Evolutionary conservation across 1,140 invertebrate genomes (phyloP).

Genomic region (Ridgeia piscesae): DNA sequence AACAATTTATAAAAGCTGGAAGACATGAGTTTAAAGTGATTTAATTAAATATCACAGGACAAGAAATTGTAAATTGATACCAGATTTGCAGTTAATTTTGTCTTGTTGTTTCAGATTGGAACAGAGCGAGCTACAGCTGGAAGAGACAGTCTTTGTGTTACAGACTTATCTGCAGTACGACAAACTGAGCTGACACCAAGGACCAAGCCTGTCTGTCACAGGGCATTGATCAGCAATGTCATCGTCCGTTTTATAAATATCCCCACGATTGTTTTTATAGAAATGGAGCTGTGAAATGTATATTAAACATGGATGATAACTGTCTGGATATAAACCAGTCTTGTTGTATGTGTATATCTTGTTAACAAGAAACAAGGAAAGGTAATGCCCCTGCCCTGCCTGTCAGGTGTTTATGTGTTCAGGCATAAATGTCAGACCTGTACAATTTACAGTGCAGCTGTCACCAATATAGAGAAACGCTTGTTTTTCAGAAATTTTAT

Average conservation of each 20-base stretch:
- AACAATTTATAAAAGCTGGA: too few species aligned
- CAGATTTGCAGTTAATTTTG: too few species aligned
- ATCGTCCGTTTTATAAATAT: background rate
- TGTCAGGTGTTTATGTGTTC: too few species aligned
- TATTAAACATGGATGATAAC: too few species aligned
- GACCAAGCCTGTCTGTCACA: background rate
- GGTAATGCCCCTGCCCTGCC: background rate
- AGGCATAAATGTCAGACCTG: too few species aligned
- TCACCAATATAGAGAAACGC: background rate
- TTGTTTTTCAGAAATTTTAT: background rate
- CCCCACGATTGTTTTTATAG: background rate
- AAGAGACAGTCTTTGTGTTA: conserved; percentile 74
- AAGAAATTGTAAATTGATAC: too few species aligned
- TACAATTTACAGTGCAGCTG: background rate
- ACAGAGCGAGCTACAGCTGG: conserved; percentile 69
- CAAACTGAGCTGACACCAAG: background rate
- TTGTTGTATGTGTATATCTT: background rate
- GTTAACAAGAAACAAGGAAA: background rate
- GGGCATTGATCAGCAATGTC: background rate
- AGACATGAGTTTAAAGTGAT: too few species aligned
- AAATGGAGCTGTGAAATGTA: background rate
- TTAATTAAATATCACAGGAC: too few species aligned
- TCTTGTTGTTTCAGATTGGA: conserved; percentile 58
- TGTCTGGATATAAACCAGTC: background rate
- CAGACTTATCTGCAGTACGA: conserved; percentile 39